These are phyloP conservation scores for Tragelaphus oryx DNA, from an alignment of 2,797 vertebrate species.

Conservation along the genomic window DNA sequence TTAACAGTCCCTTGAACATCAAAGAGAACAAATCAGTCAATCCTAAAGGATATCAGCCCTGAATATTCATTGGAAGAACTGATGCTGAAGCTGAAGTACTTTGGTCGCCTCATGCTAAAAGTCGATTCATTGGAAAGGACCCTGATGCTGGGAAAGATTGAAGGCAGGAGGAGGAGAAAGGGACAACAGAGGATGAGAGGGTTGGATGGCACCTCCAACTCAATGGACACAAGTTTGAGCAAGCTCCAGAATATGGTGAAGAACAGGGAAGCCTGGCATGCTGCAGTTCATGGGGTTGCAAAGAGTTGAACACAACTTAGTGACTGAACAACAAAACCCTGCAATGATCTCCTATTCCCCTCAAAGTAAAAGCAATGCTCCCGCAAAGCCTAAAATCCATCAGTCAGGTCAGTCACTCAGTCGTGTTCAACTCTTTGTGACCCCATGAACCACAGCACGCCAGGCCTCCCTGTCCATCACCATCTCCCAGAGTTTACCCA, in stretches of 20 bases:
- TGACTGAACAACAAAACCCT: neutral
- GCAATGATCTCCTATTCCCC: neutral
- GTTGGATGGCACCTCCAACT: neutral
- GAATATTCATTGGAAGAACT: neutral
- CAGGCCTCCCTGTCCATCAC: too few species aligned
- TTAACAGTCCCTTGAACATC: neutral
- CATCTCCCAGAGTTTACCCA: too few species aligned
- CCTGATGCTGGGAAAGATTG: neutral
- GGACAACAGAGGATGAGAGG: neutral
- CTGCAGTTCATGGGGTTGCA: neutral
- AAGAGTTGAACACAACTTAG: neutral
- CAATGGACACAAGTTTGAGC: neutral
- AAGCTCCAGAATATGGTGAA: neutral
- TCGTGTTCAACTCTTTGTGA: rapidly evolving
- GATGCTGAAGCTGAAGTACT: neutral
- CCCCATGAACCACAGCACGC: too few species aligned
- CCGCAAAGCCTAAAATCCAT: neutral
- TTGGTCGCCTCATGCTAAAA: neutral
- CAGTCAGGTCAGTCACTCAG: rapidly evolving
- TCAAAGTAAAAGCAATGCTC: neutral
- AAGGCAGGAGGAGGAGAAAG: neutral
- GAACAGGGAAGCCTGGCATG: neutral
- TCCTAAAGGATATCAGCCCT: neutral
- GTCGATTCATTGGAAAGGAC: neutral
- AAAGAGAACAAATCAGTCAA: neutral